Conservation (phyloP, 2,797 vertebrate species). For the Pangasius sanitwongsei region DNA sequence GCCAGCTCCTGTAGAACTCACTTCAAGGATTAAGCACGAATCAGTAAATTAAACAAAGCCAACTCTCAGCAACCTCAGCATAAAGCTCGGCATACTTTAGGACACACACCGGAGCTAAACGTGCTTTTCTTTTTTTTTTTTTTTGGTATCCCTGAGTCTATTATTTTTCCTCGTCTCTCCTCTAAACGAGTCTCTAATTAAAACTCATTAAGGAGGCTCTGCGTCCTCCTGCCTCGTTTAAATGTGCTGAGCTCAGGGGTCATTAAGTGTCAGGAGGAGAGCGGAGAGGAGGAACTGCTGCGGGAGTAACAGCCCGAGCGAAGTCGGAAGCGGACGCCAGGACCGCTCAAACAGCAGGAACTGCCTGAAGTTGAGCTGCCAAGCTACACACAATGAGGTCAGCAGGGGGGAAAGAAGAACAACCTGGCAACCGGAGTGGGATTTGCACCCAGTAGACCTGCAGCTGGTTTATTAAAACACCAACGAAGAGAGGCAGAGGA, state of each 20-base stretch:
- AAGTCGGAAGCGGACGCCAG: slow-evolving; percentile 44
- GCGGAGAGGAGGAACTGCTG: slow-evolving; percentile 1
- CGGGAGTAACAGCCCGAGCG: not conserved
- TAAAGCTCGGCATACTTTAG: not conserved
- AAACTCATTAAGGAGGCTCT: slow-evolving; percentile 45
- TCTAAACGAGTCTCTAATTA: slow-evolving; percentile 47
- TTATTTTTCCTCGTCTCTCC: slow-evolving; percentile 9
- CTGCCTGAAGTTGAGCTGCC: slow-evolving; percentile 35
- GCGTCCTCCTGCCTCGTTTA: slow-evolving; percentile 37
- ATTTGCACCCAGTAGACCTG: slow-evolving; percentile 40
- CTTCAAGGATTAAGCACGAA: not conserved
- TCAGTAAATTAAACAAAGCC: slow-evolving; percentile 1
- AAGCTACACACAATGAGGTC: slow-evolving; percentile 29
- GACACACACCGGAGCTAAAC: not conserved
- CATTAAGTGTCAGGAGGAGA: slow-evolving; percentile 37
- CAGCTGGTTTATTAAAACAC: slow-evolving; percentile 56
- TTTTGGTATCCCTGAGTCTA: not conserved
- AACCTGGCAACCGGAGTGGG: slow-evolving; percentile 47
- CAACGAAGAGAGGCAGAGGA: slow-evolving; percentile 21
- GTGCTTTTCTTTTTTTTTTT: not conserved
- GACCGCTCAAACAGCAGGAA: slow-evolving; percentile 54
- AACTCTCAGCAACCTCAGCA: not conserved
- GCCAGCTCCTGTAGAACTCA: not conserved
- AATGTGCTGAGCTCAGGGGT: slow-evolving; percentile 42
- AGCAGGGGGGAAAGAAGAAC: slow-evolving; percentile 32